Base-by-base conservation (phyloP, 1,140 invertebrate species). In the Scaptomyza hsui region DNA sequence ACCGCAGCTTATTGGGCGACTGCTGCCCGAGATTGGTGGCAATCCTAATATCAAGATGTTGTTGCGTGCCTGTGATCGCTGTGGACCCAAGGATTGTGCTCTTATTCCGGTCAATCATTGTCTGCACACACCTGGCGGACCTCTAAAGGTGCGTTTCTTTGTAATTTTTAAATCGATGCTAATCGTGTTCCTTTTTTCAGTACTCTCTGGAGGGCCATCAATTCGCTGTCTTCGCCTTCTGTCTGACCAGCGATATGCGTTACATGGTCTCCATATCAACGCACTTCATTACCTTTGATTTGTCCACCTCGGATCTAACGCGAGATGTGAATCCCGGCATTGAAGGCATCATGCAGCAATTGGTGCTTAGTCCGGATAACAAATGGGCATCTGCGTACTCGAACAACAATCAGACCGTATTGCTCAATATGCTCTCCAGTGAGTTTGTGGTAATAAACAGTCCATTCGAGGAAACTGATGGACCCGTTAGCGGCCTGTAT, bases 201-300 rank as follows among this genome's bases (percentile, higher is more conserved):
- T 99, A 99, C 89, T 99, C 98, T 0, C 91, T 99, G 37, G 98
- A 99, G 93, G 98, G 98, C 1, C 98, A 99, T 93, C 97, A 98
- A 82, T 99, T 99, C 92, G 98, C 98, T 0, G 97, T 99, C 0
- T 99, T 99, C 92, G 98, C 96, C 9, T 98, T 99, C 77, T 96
- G 95, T 44, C 92, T 99, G 7, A 99, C 97, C 0, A 96, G 96
- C 0, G 98, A 99, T 92, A 96, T 95, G 60, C 95, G 97, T 45
- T 98, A 98, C 92, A 95, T 99, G 42, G 96, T 99, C 0, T 98
- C 98, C 4, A 97, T 99, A 81, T 99, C 98, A 1, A 99, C 99
- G 88, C 95, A 97, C 86, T 98, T 99, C 75, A 98, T 99, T 63
- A 99, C 98, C 12, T 99, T 98, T 96, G 98, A 99, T 92, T 92